Base-by-base conservation (phyloP, 1,140 invertebrate species). In the Pogonognathellus flavescens region DNA sequence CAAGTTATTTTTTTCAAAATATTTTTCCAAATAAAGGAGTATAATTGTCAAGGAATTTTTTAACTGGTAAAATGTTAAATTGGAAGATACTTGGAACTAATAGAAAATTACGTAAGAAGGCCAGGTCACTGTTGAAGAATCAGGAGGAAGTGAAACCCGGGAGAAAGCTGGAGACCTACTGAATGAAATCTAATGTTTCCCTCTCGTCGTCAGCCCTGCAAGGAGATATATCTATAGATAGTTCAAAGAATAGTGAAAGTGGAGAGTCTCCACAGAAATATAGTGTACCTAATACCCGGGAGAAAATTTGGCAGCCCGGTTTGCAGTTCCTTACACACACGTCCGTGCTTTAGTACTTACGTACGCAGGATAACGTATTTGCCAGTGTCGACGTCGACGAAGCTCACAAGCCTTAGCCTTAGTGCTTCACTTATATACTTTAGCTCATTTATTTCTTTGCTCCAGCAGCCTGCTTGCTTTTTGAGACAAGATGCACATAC, bases 171-270 rank as follows among this genome's bases (percentile, higher is more conserved):
- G 70, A 76, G 70, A 76, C 31, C 70, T 76, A 76, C 70, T 76
- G 70, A 76, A 76, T 76, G 70, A 76, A 76, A 41, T 76, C 70
- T 76, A 76, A 76, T 76, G 70, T 76, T 76, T 76, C 70, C 70
- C 70, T 76, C 70, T 76, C 70, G 70, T 50, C 25, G 70, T 49
- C 31, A 76, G 70, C 41, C 41, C 70, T 76, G 41, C 70, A 76
- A 66, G 70, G 70, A 76, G 70, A 76, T 76, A 76, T 76, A 76
- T 76, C 70, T 76, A 76, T 76, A 31, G 31, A 41, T 76, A 50
- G 9, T 25, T 66, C 20, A 14, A 60, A 20, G 62, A 41, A 41
- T 66, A 76, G 70, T 76, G 70, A 76, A 76, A 76, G 70, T 76
- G 41, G 25, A 76, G n/a, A 49, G 31, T 76, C 70, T 76, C 31